Conservation (phyloP, 2,888 invertebrate genomes). For the Sicus ferrugineus region DNA sequence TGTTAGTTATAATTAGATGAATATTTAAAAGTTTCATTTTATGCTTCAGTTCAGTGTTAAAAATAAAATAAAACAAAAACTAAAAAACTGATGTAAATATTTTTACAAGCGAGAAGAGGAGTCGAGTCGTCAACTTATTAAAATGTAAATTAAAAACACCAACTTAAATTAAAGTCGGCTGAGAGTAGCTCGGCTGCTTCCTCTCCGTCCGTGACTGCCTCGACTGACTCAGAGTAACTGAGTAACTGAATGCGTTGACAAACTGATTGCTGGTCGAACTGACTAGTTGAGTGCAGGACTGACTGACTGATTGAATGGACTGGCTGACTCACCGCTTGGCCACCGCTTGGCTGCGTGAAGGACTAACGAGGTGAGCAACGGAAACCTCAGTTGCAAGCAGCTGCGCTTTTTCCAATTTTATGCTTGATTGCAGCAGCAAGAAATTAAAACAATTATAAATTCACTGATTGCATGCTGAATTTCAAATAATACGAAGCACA, state of each 20-base stretch:
- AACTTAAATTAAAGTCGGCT: not conserved
- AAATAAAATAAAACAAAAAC: not conserved
- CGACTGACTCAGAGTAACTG: no score
- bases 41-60: not conserved
- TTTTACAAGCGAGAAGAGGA: not conserved
- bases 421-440: constrained; percentile 6
- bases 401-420: not conserved
- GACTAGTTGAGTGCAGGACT: not conserved
- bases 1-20: constrained; percentile 54
- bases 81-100: not conserved
- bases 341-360: not conserved
- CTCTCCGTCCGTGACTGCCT: no score
- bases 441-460: not conserved
- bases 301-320: not conserved
- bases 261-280: not conserved
- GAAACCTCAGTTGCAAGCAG: not conserved
- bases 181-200: no score
- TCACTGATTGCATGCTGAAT: constrained; percentile 6
- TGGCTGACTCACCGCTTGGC: not conserved
- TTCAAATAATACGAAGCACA: constrained; percentile 12
- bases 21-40: constrained; percentile 46
- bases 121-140: not conserved
- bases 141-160: constrained; percentile 8
- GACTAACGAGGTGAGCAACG: no score
- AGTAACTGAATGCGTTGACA: no score